Evolutionary conservation across 1,140 invertebrate species (phyloP), one percentile per base, ranked within the genome.

Genomic region (Bombus picipes): DNA sequence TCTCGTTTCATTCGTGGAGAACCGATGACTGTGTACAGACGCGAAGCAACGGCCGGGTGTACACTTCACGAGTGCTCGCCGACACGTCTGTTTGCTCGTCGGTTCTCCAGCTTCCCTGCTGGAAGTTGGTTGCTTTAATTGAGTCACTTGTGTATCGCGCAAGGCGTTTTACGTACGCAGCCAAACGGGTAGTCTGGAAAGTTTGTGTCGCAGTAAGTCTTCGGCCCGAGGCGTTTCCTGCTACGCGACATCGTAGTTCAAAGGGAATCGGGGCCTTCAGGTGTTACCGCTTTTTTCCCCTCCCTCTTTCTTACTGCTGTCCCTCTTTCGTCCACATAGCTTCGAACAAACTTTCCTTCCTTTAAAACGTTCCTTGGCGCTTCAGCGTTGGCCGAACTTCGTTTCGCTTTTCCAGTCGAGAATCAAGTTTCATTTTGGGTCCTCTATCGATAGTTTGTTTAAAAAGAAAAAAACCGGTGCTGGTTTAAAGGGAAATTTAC

Each of bases 111-210:
- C 41, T 43, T 79, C 81, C 39, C 59, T 47, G 66, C n/a, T 57
- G 57, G 66, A 89, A 89, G 84, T 89, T 89, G 87, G 83, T 68
- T 73, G 88, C 80, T 87, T 89, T 89, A 89, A 89, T 89, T 89
- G 88, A 89, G 88, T 89, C 88, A 81, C 88, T 86, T 82, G 88
- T 80, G 85, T 89, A 87, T 89, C 88, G 84, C 87, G 75, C 75
- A 59, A 81, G 81, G 62, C 88, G 84, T 89, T 89, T 89, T 88
- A 88, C 88, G 81, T 77, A 89, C 88, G 88, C 81, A 68, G 80
- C 70, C 84, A 82, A 76, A 78, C 79, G 47, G 41, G 57, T 77
- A 87, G 88, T 87, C 76, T 85, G 78, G 65, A 86, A 87, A 89
- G 88, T 88, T 89, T 83, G 76, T 43, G 62, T 80, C 85, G 84